Base-by-base conservation (phyloP, 2,113 vertebrate species). In the Barbus barbus region DNA sequence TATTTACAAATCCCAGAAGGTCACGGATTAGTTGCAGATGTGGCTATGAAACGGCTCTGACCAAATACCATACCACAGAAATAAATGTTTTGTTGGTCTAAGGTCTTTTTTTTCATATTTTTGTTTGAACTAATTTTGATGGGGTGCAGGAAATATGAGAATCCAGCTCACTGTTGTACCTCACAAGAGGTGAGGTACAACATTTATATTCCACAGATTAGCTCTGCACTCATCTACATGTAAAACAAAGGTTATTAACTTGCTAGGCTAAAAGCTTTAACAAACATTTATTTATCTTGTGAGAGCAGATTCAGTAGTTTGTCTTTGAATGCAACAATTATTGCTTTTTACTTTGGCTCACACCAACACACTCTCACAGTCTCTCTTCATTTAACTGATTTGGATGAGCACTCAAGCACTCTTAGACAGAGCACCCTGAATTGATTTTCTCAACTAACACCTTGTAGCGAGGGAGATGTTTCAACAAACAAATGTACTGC, bases 41-140 rank as follows among this genome's bases (percentile, higher is more conserved):
- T 98, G 96, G 93, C 93, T 91, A 93, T 94, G 93, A 92, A 93
- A 94, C 91, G 92, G 91, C 92, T 92, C 94, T 93, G 92, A 95
- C 93, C 93, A 93, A 95, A 97, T 96, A n/a, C 96, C 96, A 94
- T 96, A 95, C 90, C 93, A 92, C 95, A 95, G 85, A 95, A 96
- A 97, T 96, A 97, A 95, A 95, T 94, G 91, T 93, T 94, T 94
- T 96, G 95, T 95, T 95, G 93, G n/a, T 71, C 18, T 53, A 24
- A 33, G 86, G 22, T 36, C 28, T 51, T 51, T 72, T 78, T 46
- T 38, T 77, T 63, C 91, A 92, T 95, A 95, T 96, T 93, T 93
- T 93, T 92, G 93, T 94, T 89, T 88, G 90, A 95, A 95, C 94
- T 96, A 96, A 97, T 97, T 96, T 97, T 96, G 94, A 94, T 95